phyloP scores from a whole-genome alignment of 2,113 vertebrate species.

The Athene cunicularia region DNA sequence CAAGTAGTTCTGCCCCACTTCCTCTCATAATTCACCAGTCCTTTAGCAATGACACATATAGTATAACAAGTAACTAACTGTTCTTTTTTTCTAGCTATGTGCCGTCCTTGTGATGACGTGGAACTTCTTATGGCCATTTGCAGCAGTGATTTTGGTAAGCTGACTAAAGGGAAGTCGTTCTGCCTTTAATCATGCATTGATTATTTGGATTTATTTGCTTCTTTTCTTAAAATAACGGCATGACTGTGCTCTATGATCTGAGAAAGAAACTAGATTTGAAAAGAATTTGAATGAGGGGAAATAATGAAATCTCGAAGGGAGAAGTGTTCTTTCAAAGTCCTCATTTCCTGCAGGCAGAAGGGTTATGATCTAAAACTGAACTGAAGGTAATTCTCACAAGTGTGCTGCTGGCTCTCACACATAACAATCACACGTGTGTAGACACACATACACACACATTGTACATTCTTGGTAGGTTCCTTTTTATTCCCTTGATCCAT shows the following conservation, averaged over 20 bases:
- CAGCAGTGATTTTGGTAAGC: slow-evolving; percentile 85
- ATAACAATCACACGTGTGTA: fast-evolving
- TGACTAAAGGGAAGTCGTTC: neutral
- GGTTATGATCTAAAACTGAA: neutral
- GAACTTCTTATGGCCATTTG: slow-evolving; percentile 84
- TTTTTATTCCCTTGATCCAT: neutral
- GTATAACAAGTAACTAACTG: neutral
- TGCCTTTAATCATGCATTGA: neutral
- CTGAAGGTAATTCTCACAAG: neutral
- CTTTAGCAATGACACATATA: neutral
- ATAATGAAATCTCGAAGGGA: neutral
- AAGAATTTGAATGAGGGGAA: fast-evolving
- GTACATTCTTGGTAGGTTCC: neutral
- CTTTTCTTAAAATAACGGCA: neutral
- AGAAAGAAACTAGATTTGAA: neutral
- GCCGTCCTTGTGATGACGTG: slow-evolving; percentile 78
- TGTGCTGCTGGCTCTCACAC: neutral
- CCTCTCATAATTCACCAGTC: neutral
- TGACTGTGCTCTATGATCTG: neutral
- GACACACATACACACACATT: neutral
- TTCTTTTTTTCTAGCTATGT: slow-evolving; percentile 65
- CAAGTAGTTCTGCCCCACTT: neutral
- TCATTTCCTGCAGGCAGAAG: neutral
- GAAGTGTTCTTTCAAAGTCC: neutral
- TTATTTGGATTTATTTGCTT: neutral